Conservation (phyloP, 2,113 vertebrate species). For the Pogonocichla stellata region DNA sequence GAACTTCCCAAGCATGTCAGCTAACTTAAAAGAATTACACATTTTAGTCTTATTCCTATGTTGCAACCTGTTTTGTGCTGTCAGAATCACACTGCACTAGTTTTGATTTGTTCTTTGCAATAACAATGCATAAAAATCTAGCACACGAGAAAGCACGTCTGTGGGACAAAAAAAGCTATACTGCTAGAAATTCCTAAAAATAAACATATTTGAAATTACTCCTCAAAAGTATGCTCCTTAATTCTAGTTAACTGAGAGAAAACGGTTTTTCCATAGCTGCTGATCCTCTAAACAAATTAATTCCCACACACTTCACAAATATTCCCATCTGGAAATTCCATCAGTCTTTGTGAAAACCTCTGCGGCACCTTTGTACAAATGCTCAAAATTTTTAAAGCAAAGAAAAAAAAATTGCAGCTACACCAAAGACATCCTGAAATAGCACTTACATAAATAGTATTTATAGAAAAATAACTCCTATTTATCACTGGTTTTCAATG, state of each 20-base stretch:
- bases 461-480: neutral
- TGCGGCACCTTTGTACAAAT: neutral
- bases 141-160: slow-evolving; percentile 28
- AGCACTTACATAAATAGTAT: neutral
- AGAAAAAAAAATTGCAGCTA: neutral
- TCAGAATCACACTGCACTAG: neutral
- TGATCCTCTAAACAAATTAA: neutral
- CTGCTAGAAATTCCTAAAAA: slow-evolving; percentile 47
- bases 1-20: neutral
- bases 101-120: slow-evolving; percentile 61
- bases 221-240: neutral
- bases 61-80: neutral
- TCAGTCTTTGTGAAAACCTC: neutral
- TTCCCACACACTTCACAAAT: neutral
- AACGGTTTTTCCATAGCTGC: neutral
- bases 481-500: neutral
- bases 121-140: slow-evolving; percentile 24
- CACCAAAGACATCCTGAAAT: neutral
- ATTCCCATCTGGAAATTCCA: neutral
- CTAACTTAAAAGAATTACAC: neutral
- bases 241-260: slow-evolving; percentile 18
- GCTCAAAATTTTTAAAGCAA: neutral
- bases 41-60: neutral
- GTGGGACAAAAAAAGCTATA: slow-evolving; percentile 44
- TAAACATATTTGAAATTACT: slow-evolving; percentile 43